A percentile compares a stretch with the other conserved stretches of the same genome.
Evolutionary conservation across 2,113 vertebrate genomes (phyloP).

Genomic region (Vanacampus margaritifer): DNA sequence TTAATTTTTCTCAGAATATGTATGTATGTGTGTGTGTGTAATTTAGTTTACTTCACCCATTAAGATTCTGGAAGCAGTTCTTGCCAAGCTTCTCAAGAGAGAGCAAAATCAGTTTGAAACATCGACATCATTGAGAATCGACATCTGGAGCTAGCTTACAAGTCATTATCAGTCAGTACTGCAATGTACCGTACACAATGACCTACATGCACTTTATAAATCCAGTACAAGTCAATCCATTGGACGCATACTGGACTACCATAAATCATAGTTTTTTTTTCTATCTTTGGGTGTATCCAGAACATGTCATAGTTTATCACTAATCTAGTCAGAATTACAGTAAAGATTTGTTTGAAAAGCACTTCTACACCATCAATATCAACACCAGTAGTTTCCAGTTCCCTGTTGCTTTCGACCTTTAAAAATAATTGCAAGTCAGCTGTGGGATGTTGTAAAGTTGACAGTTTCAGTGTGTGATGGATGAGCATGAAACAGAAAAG

Average conservation of each 20-base stretch:
- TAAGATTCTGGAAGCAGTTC: neutral
- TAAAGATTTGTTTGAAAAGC: too few species aligned
- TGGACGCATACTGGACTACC: too few species aligned
- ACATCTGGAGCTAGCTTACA: neutral
- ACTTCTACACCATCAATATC: too few species aligned
- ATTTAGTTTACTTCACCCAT: constrained; percentile 20
- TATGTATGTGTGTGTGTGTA: constrained; percentile 1
- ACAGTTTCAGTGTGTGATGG: constrained; percentile 12
- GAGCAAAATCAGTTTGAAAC: neutral
- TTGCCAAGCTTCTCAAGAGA: neutral
- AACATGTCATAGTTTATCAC: too few species aligned
- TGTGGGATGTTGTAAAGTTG: neutral
- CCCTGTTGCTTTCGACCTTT: neutral
- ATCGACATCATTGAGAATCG: neutral
- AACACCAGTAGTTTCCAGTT: neutral
- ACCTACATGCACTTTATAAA: neutral
- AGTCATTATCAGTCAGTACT: neutral
- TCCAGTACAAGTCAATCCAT: neutral
- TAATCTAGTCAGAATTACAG: too few species aligned
- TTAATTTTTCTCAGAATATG: neutral
- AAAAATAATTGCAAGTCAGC: neutral
- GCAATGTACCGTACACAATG: neutral
- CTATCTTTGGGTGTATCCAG: too few species aligned
- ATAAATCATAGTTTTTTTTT: too few species aligned
- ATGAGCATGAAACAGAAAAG: neutral